Evolutionary conservation across 2,888 invertebrate species (phyloP).

Genomic region (Acronicta aceris): DNA sequence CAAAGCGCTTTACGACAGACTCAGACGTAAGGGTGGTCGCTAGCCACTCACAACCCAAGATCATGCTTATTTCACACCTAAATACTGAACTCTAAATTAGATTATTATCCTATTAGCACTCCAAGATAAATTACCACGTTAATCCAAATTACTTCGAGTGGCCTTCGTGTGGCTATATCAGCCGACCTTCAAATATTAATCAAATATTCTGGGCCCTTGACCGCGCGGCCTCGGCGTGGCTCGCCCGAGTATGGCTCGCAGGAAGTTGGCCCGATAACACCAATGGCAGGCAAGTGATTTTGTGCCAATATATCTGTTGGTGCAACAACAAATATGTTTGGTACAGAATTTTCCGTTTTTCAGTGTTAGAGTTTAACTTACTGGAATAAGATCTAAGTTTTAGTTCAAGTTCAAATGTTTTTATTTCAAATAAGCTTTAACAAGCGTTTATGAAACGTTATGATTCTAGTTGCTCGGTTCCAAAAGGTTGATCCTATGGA

Average conservation of each 20-base stretch:
- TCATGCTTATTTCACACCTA: background rate
- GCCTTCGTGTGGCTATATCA: slow-evolving; percentile 16
- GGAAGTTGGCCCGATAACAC: slow-evolving; percentile 46
- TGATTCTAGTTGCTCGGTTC: no score
- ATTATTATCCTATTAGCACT: slow-evolving; percentile 18
- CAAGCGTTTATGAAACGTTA: no score
- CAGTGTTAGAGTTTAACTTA: background rate
- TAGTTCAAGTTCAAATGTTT: no score
- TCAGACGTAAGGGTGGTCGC: no score
- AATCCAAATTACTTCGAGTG: slow-evolving; percentile 22
- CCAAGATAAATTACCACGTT: slow-evolving; percentile 19
- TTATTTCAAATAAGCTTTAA: no score
- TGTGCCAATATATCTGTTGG: slow-evolving; percentile 29
- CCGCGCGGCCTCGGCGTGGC: slow-evolving; percentile 31
- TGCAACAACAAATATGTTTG: slow-evolving; percentile 37
- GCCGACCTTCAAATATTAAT: slow-evolving; percentile 35
- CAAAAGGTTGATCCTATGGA: no score
- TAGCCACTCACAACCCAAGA: background rate
- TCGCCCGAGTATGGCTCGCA: slow-evolving; percentile 6
- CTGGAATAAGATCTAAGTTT: no score
- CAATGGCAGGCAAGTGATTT: slow-evolving; percentile 5
- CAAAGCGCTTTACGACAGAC: no score
- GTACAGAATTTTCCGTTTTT: background rate
- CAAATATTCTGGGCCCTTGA: slow-evolving; percentile 45
- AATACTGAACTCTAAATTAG: background rate